Conservation (phyloP, 2,797 vertebrate genomes). For the Halcyon badia region DNA sequence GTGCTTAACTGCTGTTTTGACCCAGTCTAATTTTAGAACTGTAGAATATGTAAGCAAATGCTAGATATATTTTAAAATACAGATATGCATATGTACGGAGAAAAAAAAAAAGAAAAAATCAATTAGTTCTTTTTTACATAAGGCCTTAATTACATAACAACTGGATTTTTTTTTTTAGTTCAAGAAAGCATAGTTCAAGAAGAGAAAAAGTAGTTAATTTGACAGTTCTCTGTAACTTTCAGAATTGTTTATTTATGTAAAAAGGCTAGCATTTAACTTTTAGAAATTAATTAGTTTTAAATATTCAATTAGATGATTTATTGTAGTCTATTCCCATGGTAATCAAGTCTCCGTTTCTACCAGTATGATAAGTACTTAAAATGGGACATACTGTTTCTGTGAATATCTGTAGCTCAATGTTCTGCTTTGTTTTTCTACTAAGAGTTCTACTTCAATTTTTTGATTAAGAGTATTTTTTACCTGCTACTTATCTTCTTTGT, state of each 20-base stretch:
- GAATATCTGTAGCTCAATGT: not conserved
- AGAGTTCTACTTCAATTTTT: not conserved
- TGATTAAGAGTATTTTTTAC: not conserved
- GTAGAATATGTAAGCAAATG: not conserved
- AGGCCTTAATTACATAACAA: not conserved
- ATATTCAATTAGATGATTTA: slow-evolving; percentile 11
- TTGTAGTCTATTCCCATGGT: not conserved
- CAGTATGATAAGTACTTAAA: not conserved
- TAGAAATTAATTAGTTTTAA: slow-evolving; percentile 24
- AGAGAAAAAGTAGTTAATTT: not conserved
- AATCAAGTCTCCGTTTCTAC: not conserved
- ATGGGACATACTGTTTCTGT: not conserved
- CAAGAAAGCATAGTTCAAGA: not conserved
- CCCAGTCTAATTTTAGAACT: slow-evolving; percentile 39
- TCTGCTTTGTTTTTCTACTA: slow-evolving; percentile 12
- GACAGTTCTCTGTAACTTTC: not conserved
- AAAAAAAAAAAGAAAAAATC: not conserved
- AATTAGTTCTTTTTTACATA: not conserved
- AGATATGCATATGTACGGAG: not conserved
- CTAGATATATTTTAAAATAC: not conserved
- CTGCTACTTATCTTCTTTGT: not conserved
- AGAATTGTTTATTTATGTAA: slow-evolving; percentile 11
- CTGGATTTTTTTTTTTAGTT: not conserved
- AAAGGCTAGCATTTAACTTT: not conserved
- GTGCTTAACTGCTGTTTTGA: slow-evolving; percentile 15